These are phyloP conservation scores for Meriones unguiculatus DNA, from an alignment of 2,113 vertebrate species.

Conservation along the genomic window DNA sequence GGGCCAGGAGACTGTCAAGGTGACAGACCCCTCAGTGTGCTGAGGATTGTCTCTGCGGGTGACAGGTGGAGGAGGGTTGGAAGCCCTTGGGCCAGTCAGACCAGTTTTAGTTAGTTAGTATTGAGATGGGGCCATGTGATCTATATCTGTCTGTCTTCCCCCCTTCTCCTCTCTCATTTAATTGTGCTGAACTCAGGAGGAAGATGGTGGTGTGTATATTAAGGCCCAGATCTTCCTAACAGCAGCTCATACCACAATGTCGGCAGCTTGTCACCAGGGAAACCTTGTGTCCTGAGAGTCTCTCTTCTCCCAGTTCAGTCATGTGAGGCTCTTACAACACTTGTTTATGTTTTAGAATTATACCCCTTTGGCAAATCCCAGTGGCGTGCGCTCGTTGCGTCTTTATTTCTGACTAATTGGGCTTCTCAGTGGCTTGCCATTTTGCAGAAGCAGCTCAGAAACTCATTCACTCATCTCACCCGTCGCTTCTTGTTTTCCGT, in stretches of 20 bases:
- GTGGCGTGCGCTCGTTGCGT: neutral
- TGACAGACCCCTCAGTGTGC: neutral
- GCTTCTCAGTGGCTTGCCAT: neutral
- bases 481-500: neutral
- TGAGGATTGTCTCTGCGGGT: too few relatives aligned
- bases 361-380: neutral
- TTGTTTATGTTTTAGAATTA: neutral
- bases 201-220: neutral
- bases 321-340: neutral
- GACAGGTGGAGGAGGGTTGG: neutral
- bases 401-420: neutral
- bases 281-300: neutral
- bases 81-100: neutral
- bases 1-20: neutral
- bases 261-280: neutral
- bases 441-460: neutral
- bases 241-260: neutral
- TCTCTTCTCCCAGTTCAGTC: neutral
- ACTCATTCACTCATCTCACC: neutral
- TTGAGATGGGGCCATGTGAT: too few relatives aligned
- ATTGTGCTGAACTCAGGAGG: neutral
- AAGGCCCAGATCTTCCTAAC: neutral
- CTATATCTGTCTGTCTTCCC: neutral
- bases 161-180: neutral
- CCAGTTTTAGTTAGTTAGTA: fast-evolving